Percentiles rank a stretch among this genome's conserved stretches.
Conservation (phyloP, 2,113 vertebrate genomes). For the Cygnus buccinator region DNA sequence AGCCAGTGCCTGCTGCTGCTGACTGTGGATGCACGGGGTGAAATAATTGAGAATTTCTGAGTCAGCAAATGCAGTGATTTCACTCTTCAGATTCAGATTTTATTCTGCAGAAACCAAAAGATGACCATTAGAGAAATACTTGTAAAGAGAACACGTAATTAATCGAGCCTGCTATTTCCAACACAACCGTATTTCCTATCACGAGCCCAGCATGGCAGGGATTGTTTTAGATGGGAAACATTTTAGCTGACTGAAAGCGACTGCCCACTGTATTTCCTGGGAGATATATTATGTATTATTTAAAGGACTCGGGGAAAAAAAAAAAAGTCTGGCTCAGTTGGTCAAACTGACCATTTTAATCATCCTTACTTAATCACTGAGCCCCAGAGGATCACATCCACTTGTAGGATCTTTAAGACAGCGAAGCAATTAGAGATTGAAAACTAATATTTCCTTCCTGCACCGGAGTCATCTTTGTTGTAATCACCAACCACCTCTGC, state of each 20-base stretch:
- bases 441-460: neutral
- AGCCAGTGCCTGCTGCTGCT: neutral
- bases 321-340: neutral
- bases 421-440: neutral
- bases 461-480: neutral
- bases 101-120: neutral
- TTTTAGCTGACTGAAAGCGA: neutral
- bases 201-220: neutral
- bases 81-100: neutral
- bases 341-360: neutral
- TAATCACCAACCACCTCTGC: neutral
- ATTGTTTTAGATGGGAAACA: neutral
- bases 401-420: neutral
- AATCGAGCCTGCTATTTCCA: neutral
- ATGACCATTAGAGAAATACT: neutral
- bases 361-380: neutral
- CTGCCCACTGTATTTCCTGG: neutral
- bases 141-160: neutral
- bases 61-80: neutral
- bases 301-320: neutral
- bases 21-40: too few species aligned
- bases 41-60: neutral
- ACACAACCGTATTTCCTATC: neutral
- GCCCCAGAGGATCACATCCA: neutral
- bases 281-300: neutral